These are phyloP conservation scores for Ateles fusciceps DNA, from an alignment of 2,797 vertebrate genomes.

Conservation along the genomic window DNA sequence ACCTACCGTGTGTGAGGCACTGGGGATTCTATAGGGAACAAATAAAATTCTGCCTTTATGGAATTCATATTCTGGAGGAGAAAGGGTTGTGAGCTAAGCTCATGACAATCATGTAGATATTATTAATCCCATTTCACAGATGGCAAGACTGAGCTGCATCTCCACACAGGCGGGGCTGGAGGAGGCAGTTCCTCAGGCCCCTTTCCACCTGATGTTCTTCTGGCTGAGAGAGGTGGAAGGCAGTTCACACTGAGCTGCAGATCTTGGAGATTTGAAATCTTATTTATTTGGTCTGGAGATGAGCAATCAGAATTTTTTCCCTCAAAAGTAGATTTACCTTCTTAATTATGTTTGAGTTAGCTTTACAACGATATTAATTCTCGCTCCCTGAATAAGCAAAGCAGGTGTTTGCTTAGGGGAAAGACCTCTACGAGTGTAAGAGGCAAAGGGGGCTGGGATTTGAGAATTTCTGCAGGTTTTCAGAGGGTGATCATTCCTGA, in stretches of 20 bases:
- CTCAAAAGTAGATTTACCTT: conserved; percentile 65
- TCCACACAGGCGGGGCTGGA: neutral
- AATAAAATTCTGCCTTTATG: neutral
- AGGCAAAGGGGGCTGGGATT: neutral
- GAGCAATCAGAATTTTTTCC: neutral
- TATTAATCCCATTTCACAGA: neutral
- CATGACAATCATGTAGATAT: accelerated
- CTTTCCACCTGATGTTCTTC: no score
- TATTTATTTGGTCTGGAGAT: conserved; percentile 44
- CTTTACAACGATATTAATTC: conserved; percentile 37
- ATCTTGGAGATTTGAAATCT: neutral
- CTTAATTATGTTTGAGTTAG: conserved; percentile 69
- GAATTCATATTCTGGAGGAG: neutral
- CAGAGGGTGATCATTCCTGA: neutral
- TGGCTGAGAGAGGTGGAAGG: accelerated
- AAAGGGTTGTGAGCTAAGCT: neutral
- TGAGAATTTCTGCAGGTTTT: neutral
- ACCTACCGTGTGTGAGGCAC: neutral
- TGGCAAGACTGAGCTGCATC: neutral
- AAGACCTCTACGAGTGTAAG: neutral
- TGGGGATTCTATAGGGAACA: neutral
- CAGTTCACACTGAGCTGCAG: neutral
- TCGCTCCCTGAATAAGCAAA: conserved; percentile 22
- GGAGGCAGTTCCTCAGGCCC: neutral
- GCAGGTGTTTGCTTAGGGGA: neutral